These are phyloP conservation scores for Lasioglossum vierecki DNA, from an alignment of 2,888 invertebrate species.

Conservation along the genomic window DNA sequence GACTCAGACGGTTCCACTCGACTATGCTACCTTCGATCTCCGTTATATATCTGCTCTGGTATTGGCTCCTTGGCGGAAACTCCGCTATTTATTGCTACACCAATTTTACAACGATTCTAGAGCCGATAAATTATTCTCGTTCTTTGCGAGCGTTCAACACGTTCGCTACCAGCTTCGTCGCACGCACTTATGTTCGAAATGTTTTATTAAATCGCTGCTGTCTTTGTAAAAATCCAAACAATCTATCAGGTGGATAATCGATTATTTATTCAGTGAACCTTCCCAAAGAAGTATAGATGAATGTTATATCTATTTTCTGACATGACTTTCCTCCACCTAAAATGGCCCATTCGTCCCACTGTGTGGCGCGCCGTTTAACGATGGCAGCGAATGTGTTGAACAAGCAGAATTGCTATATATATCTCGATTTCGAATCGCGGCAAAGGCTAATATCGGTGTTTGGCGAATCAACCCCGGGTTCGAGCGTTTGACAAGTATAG, in stretches of 20 bases:
- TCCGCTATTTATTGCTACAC: background rate
- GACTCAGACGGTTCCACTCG: background rate
- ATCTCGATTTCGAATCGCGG: background rate
- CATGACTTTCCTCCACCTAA: too few relatives aligned
- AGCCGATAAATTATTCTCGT: background rate
- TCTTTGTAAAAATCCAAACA: too few relatives aligned
- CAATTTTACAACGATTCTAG: background rate
- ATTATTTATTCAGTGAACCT: too few relatives aligned
- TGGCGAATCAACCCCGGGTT: background rate
- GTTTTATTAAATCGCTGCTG: too few relatives aligned
- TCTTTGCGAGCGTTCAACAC: background rate
- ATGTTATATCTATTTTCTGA: too few relatives aligned
- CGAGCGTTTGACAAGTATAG: background rate
- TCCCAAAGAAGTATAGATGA: too few relatives aligned
- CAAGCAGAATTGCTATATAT: background rate
- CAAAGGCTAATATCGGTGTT: background rate
- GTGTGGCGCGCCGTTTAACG: background rate
- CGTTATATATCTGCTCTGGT: background rate
- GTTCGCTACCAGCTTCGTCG: background rate
- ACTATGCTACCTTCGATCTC: background rate
- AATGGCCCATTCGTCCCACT: too few relatives aligned
- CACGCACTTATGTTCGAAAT: background rate
- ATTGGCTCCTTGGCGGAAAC: background rate
- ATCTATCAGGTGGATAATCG: too few relatives aligned
- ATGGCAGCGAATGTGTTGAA: background rate